phyloP scores from a whole-genome alignment of 2,113 vertebrate genomes.

The Plectropomus leopardus region DNA sequence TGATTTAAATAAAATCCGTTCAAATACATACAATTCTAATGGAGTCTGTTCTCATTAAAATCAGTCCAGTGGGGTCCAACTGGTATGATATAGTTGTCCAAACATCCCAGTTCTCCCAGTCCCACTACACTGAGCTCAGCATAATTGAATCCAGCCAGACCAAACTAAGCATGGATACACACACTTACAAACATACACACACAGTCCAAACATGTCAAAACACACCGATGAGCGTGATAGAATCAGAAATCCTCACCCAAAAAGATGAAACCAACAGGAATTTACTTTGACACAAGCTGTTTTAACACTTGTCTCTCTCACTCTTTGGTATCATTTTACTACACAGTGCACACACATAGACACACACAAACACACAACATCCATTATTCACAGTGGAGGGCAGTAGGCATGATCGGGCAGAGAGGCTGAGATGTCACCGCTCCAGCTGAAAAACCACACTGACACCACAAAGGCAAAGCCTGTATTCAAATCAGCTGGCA shows the following conservation, averaged over 20 bases:
- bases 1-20: neutral
- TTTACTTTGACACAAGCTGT: constrained; percentile 32
- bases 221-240: neutral
- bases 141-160: constrained; percentile 11
- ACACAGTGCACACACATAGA: neutral
- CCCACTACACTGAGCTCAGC: neutral
- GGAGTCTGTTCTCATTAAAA: neutral
- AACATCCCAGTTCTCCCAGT: constrained; percentile 7
- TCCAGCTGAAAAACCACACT: constrained; percentile 40
- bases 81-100: neutral
- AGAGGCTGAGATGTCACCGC: constrained; percentile 45
- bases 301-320: constrained; percentile 40
- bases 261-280: constrained; percentile 27
- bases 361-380: neutral
- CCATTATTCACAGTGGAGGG: constrained; percentile 22
- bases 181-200: neutral
- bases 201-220: neutral
- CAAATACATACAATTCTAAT: neutral
- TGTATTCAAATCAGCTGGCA: constrained; percentile 57
- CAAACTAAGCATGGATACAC: neutral
- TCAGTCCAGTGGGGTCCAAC: constrained; percentile 6
- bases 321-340: constrained; percentile 22
- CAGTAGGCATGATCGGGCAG: constrained; percentile 16
- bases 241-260: neutral
- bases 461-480: constrained; percentile 61